Evolutionary conservation across 2,113 vertebrate genomes (phyloP).

Genomic region (Megaceryle maxima): DNA sequence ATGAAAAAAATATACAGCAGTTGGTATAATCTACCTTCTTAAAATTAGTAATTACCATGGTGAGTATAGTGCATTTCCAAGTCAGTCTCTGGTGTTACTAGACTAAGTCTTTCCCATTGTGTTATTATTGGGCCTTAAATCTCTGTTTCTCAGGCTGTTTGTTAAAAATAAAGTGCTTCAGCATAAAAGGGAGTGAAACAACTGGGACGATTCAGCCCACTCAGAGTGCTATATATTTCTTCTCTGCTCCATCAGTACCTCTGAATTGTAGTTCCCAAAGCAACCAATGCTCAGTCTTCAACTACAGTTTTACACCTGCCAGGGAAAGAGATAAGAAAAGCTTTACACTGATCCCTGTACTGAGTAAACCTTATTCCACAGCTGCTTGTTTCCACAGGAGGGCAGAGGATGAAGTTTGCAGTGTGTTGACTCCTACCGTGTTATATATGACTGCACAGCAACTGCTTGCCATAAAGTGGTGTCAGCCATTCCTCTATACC

Average conservation of each 20-base stretch:
- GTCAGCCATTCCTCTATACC: background rate
- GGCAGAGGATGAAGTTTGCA: background rate
- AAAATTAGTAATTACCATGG: constrained; percentile 7
- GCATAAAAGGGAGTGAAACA: constrained; percentile 29
- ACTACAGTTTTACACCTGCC: background rate
- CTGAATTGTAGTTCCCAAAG: constrained; percentile 22
- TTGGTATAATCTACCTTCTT: constrained; percentile 11
- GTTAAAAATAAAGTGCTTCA: constrained; percentile 42
- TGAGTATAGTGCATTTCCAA: background rate
- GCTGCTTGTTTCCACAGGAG: constrained; percentile 6
- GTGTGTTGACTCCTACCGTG: background rate
- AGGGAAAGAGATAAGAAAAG: background rate
- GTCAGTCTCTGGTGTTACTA: background rate
- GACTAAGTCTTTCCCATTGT: background rate
- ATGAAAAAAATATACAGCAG: background rate
- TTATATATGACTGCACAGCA: background rate
- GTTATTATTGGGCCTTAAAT: constrained; percentile 28
- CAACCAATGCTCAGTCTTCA: background rate
- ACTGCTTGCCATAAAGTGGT: background rate
- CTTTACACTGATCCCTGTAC: background rate
- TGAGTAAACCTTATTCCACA: background rate
- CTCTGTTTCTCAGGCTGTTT: constrained; percentile 10
- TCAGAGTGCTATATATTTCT: background rate
- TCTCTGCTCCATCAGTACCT: background rate
- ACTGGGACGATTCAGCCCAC: constrained; percentile 14